phyloP scores from a whole-genome alignment of 2,797 vertebrate species.

The Gadopsis bispinosus region DNA sequence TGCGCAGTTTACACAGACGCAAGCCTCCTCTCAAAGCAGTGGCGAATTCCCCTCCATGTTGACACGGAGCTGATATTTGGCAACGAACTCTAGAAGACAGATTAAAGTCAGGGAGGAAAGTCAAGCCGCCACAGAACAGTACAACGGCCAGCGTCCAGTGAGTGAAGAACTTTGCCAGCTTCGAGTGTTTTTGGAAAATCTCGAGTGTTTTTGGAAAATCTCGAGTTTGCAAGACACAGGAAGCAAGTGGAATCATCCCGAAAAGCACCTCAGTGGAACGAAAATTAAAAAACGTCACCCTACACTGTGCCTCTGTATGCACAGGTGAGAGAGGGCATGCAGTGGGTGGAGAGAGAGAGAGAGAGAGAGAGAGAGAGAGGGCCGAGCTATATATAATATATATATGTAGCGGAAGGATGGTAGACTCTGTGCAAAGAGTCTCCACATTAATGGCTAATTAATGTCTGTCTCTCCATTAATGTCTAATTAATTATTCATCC shows the following conservation, averaged over 20 bases:
- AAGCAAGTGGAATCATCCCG: constrained; percentile 1
- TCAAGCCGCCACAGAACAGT: constrained; percentile 8
- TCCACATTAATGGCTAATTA: constrained; percentile 64
- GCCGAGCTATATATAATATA: constrained; percentile 52
- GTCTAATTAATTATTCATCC: constrained; percentile 9
- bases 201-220: constrained; percentile 9
- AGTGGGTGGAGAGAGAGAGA: constrained; percentile 21
- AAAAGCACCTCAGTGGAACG: constrained; percentile 27
- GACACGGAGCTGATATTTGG: constrained; percentile 46
- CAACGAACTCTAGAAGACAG: constrained; percentile 29
- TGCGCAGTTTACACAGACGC: constrained; percentile 49
- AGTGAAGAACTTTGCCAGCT: background rate
- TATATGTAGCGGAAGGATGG: constrained; percentile 52
- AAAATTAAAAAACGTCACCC: constrained; percentile 21
- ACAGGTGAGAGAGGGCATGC: constrained; percentile 33
- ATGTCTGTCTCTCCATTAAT: no score
- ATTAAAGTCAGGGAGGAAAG: constrained; percentile 40
- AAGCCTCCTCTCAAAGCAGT: constrained; percentile 38
- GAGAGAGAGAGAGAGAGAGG: background rate
- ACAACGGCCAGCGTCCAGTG: background rate
- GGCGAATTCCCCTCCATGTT: constrained; percentile 50
- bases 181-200: constrained; percentile 9
- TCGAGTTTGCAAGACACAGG: constrained; percentile 13
- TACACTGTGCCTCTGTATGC: constrained; percentile 11
- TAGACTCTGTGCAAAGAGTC: constrained; percentile 56